A percentile compares a stretch with the other conserved stretches of the same genome.
Evolutionary conservation across 2,888 invertebrate genomes (phyloP).

Genomic region (Yponomeuta sedellus): DNA sequence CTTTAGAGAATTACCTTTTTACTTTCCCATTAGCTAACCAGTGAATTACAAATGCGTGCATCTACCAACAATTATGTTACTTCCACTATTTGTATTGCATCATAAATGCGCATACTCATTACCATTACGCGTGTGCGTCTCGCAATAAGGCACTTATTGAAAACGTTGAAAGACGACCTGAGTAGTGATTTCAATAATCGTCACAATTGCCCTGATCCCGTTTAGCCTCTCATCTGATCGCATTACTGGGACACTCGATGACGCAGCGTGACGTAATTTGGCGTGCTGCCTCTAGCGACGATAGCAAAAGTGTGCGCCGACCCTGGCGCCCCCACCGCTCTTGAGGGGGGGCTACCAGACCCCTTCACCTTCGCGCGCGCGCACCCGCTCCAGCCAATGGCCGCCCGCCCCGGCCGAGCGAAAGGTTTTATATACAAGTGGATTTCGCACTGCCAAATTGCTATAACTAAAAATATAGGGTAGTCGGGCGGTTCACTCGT

Average conservation of each 20-base stretch:
- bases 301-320: constrained; percentile 73
- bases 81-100: not conserved
- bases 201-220: not conserved
- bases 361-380: constrained; percentile 68
- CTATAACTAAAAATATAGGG: constrained; percentile 80
- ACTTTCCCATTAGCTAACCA: not conserved
- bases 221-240: not conserved
- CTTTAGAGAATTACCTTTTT: not conserved
- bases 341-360: constrained; percentile 53
- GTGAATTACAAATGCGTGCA: not conserved
- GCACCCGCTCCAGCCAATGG: constrained; percentile 58
- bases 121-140: not conserved
- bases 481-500: constrained; percentile 72
- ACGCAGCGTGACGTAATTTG: constrained; percentile 46
- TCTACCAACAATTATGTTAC: not conserved
- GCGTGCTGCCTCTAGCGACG: constrained; percentile 50
- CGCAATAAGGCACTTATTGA: not conserved
- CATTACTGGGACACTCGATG: constrained; percentile 5
- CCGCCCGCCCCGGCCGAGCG: constrained; percentile 71
- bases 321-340: constrained; percentile 58
- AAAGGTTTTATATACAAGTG: constrained; percentile 81
- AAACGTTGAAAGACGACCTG: not conserved
- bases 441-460: constrained; percentile 77
- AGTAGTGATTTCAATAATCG: not conserved
- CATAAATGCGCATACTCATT: not conserved